phyloP scores from a whole-genome alignment of 2,113 vertebrate genomes.

The Hylia prasina region DNA sequence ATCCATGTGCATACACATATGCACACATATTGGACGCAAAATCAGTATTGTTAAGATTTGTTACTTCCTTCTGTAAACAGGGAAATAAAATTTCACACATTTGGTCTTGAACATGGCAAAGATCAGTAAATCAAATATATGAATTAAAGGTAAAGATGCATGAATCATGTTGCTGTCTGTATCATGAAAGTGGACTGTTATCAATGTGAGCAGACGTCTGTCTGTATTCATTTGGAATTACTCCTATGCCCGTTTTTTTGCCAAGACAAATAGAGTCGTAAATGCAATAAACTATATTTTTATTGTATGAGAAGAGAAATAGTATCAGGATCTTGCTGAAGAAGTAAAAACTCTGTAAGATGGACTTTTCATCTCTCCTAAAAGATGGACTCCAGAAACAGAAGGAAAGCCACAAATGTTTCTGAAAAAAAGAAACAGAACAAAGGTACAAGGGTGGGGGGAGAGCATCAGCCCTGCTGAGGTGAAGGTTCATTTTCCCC shows the following conservation, averaged over 20 bases:
- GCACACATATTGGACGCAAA: background rate
- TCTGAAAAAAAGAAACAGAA: background rate
- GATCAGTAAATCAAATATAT: background rate
- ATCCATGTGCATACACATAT: background rate
- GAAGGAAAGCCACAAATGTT: background rate
- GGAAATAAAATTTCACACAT: background rate
- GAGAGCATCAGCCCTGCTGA: background rate
- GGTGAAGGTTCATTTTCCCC: background rate
- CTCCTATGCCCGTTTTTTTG: background rate
- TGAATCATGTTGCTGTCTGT: background rate
- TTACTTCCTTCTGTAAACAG: background rate
- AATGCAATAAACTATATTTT: slow-evolving; percentile 26
- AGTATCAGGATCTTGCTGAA: background rate
- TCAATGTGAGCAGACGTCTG: background rate
- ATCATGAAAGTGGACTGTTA: background rate
- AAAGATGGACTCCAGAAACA: background rate
- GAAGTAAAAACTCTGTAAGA: background rate
- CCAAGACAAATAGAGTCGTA: slow-evolving; percentile 22
- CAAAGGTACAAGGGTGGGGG: background rate
- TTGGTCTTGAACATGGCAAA: background rate
- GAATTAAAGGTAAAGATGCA: background rate
- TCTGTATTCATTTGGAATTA: slow-evolving; percentile 24
- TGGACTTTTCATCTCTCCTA: background rate
- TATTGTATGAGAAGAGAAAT: background rate
- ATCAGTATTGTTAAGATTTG: background rate